Base-by-base conservation (phyloP, 2,113 vertebrate genomes). In the Benitochromis conjunctus region DNA sequence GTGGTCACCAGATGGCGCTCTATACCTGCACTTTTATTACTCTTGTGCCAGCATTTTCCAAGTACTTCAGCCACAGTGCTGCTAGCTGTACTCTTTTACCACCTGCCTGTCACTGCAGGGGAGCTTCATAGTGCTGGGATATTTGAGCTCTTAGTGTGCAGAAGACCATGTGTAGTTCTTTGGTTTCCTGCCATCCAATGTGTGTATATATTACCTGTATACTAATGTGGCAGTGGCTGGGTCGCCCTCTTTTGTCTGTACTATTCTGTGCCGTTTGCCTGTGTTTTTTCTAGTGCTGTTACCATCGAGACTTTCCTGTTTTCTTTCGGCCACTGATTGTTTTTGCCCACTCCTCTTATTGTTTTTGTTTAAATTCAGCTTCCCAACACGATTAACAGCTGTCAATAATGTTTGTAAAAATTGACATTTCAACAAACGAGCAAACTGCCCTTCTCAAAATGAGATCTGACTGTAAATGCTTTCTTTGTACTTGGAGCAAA, bases 401-500 rank as follows among this genome's bases (percentile, higher is more conserved):
- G 46, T 80, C 71, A 43, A 80, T 80, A 83, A 76, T 86, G 80
- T 56, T 58, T 74, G 21, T 78, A 81, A n/a, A 58, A 66, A 84
- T 79, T 78, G 74, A 84, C 64, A 80, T 87, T 77, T 90, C 14
- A 62, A 26, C n/a, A 5, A 87, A 87, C 46, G 84, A 85, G 83
- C 69, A 88, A 88, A 92, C 88, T 91, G 88, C 90, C 88, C 88
- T 79, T 89, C 81, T 93, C 86, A 78, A 89, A 86, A 51, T 66
- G 81, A 87, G 84, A 90, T 54, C 81, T 53, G 81, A 86, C 69
- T 91, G 92, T 94, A 94, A 90, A 95, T 94, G 92, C 89, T 94
- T 94, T 95, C 87, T 93, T 93, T 94, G 56, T 93, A 94, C 83
- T 84, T 90, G 81, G 83, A 91, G 86, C 88, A 93, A 89, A 89